A percentile compares a stretch with the other conserved stretches of the same genome.
Conservation (phyloP, 2,797 vertebrate genomes). For the Hephaestus fuliginosus region DNA sequence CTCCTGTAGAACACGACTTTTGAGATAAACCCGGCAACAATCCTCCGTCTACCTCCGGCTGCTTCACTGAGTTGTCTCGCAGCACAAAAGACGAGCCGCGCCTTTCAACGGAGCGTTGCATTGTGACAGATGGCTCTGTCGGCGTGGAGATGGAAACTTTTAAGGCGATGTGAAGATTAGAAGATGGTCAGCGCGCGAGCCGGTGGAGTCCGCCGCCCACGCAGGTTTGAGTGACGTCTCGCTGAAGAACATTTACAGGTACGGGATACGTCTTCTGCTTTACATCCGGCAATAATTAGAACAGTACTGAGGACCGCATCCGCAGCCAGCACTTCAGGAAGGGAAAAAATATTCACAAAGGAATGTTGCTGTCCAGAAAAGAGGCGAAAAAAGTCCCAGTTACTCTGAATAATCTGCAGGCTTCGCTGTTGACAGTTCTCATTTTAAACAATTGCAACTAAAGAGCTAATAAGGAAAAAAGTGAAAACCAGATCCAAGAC, state of each 20-base stretch:
- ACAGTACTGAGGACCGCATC: neutral
- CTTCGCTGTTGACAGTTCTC: no score
- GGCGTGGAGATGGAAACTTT: neutral
- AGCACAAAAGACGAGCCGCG: conserved; percentile 8
- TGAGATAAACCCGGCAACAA: neutral
- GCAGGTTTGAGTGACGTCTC: conserved; percentile 31
- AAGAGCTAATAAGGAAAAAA: neutral
- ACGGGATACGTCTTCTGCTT: neutral
- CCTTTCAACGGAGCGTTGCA: conserved; percentile 20
- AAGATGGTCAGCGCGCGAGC: conserved; percentile 29
- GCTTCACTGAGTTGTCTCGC: conserved; percentile 6
- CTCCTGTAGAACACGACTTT: conserved; percentile 1
- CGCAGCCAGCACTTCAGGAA: neutral
- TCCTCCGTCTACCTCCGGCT: neutral
- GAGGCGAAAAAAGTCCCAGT: neutral
- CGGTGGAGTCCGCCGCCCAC: conserved; percentile 16
- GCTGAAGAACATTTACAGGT: conserved; percentile 18
- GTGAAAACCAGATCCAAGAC: neutral
- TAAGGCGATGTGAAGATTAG: conserved; percentile 25
- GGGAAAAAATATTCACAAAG: neutral
- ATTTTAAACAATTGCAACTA: neutral
- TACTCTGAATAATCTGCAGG: neutral
- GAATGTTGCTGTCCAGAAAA: neutral
- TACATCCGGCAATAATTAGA: conserved; percentile 10
- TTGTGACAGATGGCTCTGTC: conserved; percentile 37